Percentiles rank a stretch among this genome's conserved stretches.
Evolutionary conservation across 2,113 vertebrate species (phyloP).

Genomic region (Aptenodytes patagonicus): DNA sequence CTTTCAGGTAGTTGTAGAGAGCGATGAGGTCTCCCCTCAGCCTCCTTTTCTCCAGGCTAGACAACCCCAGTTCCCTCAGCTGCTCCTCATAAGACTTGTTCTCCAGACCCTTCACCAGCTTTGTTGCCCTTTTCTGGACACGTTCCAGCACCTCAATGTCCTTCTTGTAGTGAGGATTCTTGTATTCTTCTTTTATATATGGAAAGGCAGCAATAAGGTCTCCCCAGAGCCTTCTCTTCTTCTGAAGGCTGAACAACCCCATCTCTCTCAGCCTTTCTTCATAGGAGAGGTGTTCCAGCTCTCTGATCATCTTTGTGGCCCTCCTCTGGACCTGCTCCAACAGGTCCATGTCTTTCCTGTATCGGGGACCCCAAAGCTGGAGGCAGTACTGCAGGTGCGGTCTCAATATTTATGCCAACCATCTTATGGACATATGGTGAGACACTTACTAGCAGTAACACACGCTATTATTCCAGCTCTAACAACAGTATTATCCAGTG

Average conservation of each 20-base stretch:
- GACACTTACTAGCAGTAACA: neutral
- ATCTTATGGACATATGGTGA: neutral
- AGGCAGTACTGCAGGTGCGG: neutral
- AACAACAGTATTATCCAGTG: neutral
- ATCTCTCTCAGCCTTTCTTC: neutral
- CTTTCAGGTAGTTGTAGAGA: no score
- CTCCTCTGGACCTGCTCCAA: neutral
- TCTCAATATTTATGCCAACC: neutral
- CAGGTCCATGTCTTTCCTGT: neutral
- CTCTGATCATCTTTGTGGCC: neutral
- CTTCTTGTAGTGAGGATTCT: no score
- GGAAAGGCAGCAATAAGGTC: neutral
- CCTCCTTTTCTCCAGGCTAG: no score
- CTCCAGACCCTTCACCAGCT: no score
- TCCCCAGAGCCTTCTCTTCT: neutral
- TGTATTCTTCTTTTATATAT: neutral
- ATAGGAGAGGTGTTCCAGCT: neutral
- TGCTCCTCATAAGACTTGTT: no score
- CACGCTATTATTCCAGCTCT: neutral
- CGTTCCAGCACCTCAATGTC: no score
- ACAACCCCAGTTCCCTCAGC: no score
- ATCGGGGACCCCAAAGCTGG: neutral
- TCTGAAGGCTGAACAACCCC: neutral
- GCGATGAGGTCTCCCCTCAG: no score
- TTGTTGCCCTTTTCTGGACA: no score